phyloP scores from a whole-genome alignment of 2,888 invertebrate species.

The Platycheirus albimanus region DNA sequence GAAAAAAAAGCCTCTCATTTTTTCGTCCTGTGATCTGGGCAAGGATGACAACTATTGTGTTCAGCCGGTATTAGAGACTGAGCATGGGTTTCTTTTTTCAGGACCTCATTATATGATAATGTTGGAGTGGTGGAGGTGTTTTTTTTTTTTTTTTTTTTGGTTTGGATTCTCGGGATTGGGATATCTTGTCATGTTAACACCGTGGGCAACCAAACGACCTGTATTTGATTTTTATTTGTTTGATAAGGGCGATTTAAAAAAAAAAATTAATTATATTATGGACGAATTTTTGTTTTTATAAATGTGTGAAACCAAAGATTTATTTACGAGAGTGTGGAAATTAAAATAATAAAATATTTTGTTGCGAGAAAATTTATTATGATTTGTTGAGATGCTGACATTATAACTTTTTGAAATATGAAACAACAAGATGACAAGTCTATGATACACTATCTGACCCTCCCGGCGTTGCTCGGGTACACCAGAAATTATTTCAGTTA shows the following conservation, averaged over 20 bases:
- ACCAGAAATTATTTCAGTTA: no score
- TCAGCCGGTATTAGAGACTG: not conserved
- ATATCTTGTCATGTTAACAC: conserved; percentile 57
- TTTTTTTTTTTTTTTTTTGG: conserved; percentile 20
- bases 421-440: no score
- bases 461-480: no score
- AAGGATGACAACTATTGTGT: conserved; percentile 25
- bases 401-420: no score
- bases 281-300: not conserved
- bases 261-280: no score
- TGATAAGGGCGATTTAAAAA: no score
- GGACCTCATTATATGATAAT: conserved; percentile 29
- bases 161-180: conserved; percentile 5
- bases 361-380: no score
- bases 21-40: not conserved
- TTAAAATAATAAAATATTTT: no score
- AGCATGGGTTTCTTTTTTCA: conserved; percentile 28
- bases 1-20: conserved; percentile 23
- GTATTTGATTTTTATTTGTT: conserved; percentile 18
- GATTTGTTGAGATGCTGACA: no score
- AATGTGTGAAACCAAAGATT: conserved; percentile 52
- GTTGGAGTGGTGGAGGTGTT: conserved; percentile 14
- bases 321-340: not conserved
- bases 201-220: conserved; percentile 53
- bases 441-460: no score